Evolutionary conservation across 2,888 invertebrate genomes (phyloP).

Genomic region (Cephus pygmeus): DNA sequence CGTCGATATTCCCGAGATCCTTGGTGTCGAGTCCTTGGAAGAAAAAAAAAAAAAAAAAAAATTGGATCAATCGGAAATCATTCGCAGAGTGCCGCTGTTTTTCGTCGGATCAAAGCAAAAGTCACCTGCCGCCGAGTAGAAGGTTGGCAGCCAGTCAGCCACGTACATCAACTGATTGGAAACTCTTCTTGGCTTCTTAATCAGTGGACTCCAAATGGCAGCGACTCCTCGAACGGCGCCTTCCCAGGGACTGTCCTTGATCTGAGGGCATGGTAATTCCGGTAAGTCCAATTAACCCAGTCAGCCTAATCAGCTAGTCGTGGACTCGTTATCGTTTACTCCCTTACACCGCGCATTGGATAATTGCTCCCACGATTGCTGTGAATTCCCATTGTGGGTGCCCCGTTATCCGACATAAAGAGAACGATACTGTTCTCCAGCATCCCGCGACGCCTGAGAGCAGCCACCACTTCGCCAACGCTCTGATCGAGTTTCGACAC

Average conservation of each 20-base stretch:
- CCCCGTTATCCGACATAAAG: conserved; percentile 91
- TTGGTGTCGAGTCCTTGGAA: conserved; percentile 58
- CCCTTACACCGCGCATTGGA: conserved; percentile 78
- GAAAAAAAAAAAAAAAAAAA: background rate
- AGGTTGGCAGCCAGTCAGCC: conserved; percentile 72
- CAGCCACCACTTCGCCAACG: conserved; percentile 79
- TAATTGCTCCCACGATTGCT: conserved; percentile 82
- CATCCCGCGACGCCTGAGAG: conserved; percentile 75
- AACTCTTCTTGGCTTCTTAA: conserved; percentile 64
- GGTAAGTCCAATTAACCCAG: no score
- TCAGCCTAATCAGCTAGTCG: no score
- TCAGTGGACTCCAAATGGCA: conserved; percentile 69
- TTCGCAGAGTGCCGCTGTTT: no score
- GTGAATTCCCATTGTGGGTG: conserved; percentile 78
- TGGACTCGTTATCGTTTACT: background rate
- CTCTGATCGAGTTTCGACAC: conserved; percentile 86
- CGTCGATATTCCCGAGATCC: conserved; percentile 72
- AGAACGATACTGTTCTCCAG: conserved; percentile 85
- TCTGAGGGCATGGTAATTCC: conserved; percentile 48
- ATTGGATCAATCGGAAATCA: background rate
- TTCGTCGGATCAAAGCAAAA: background rate
- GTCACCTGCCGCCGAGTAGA: conserved; percentile 68
- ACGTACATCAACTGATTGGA: conserved; percentile 69
- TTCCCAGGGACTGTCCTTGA: conserved; percentile 73
- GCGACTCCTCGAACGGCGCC: conserved; percentile 71